Conservation (phyloP, 2,888 invertebrate genomes). For the Xylophagus ater region DNA sequence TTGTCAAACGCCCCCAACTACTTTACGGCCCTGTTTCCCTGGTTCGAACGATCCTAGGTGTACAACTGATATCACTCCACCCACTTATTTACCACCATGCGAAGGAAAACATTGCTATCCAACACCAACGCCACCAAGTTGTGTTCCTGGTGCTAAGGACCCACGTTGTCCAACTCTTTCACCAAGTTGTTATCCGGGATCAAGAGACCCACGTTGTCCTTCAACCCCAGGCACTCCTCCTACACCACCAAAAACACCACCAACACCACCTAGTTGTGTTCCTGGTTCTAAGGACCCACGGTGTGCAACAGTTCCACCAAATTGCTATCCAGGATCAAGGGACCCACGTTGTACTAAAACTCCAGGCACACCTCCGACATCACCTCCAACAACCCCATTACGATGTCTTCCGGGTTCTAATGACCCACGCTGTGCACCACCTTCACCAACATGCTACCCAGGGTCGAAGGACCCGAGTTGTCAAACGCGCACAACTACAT, state of each 20-base stretch:
- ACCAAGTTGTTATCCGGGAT: slow-evolving; percentile 38
- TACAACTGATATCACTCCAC: slow-evolving; percentile 17
- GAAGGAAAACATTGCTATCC: background rate
- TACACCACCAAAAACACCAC: background rate
- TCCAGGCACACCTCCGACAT: slow-evolving; percentile 23
- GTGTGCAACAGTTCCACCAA: slow-evolving; percentile 18
- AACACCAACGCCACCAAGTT: slow-evolving; percentile 25
- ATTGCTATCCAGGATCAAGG: slow-evolving; percentile 29
- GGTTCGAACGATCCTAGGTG: slow-evolving; percentile 34
- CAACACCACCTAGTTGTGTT: slow-evolving; percentile 17
- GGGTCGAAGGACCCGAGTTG: slow-evolving; percentile 31
- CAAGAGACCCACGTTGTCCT: slow-evolving; percentile 35
- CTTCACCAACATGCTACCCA: slow-evolving; percentile 23
- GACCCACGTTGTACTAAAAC: slow-evolving; percentile 28
- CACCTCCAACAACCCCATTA: slow-evolving; percentile 26
- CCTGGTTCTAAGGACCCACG: slow-evolving; percentile 22
- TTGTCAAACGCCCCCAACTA: slow-evolving; percentile 24
- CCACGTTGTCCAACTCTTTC: slow-evolving; percentile 24
- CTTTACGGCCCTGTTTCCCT: slow-evolving; percentile 23
- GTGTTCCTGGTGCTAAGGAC: slow-evolving; percentile 32
- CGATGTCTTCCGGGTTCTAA: slow-evolving; percentile 36
- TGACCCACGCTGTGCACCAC: slow-evolving; percentile 30
- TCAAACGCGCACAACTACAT: slow-evolving; percentile 23
- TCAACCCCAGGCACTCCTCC: slow-evolving; percentile 22
- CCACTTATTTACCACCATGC: slow-evolving; percentile 1